Evolutionary conservation across 2,113 vertebrate genomes (phyloP), one percentile per base, ranked within the genome.

Genomic region (Ictalurus furcatus): DNA sequence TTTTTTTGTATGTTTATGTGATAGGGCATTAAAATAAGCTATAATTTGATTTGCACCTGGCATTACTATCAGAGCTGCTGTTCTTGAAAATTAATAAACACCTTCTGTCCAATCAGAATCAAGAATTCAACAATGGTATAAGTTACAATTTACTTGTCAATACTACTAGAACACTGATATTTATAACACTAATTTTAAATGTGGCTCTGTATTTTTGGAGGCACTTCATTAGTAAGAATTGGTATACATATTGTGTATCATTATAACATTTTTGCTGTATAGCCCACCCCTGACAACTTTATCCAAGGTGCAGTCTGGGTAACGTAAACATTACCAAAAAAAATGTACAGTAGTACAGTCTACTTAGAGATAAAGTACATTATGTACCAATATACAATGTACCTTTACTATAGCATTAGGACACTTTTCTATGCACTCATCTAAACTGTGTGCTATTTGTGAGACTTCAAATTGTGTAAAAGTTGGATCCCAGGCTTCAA

Each of bases 271-370:
- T 56, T 34, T 56, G 44, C 76, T 16, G 6, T 54, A 79, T 52
- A 52, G 76, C 44, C 44, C 21, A 48, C 25, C 48, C n/a, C n/a
- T 34, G n/a, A 61, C 16, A 40, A 40, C 78, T 71, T n/a, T 34
- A 34, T 17, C 69, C 74, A 44, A 59, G 25, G 74, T 52, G 25
- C 28, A 56, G 48, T 85, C 59, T 85, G 88, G 88, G 71, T 84
- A 84, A 87, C 67, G 85, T 88, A 90, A 90, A 90, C 87, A 90
- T 89, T 89, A 85, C 69, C 83, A 40, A 61, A 85, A 37, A 63
- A 84, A 80, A 56, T 44, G 69, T 78, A 88, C 73, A 85, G 21
- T 56, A 56, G 44, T 48, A 48, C 44, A 48, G 44, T 48, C 44
- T 48, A 48, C 6, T 48, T 48, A 48, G 44, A 48, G 6, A 48